Evolutionary conservation across 1,140 invertebrate species (phyloP), one percentile per base, ranked within the genome.

Genomic region (Drosophila nigromelanica): DNA sequence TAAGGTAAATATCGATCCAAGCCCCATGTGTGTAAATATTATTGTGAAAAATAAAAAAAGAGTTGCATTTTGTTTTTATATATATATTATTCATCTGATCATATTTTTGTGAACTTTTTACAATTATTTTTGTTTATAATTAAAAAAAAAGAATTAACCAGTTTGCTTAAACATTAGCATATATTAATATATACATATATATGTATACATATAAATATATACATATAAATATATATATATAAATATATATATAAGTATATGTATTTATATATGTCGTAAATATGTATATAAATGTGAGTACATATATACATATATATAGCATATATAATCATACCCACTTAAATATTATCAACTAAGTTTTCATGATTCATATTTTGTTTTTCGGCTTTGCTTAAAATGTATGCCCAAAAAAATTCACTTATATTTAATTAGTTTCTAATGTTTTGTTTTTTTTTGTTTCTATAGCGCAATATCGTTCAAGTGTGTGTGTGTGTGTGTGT

Each of bases 51-150:
- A 76, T 69, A 67, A 73, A 78, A 54, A 70, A 60, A 48, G 14
- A 27, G 40, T 56, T 15, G 7, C 3, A 15, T 58, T 69, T 85
- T 73, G 58, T 80, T 69, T 80, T 47, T 87, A 70, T 86, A 78
- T 76, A 86, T 86, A 86, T 86, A 86, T 87, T 86, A 86, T 86
- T 86, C 82, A 86, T 86, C 82, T 87, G 82, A 86, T 86, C 82
- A 86, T 86, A 86, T 87, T 87, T 86, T 86, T 86, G 81, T 86
- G 78, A 86, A 86, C 82, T 86, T 86, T 86, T 87, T 86, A 86
- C 82, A 86, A 87, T 87, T 86, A 87, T 87, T 87, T 86, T 86
- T 81, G 81, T 82, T 83, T 78, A 85, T 86, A 85, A 86, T 86
- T 77, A 82, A 82, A 79, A 86, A 83, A 86, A 86, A 86, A 86